phyloP scores from a whole-genome alignment of 1,140 invertebrate genomes.

The Camponotus pennsylvanicus region DNA sequence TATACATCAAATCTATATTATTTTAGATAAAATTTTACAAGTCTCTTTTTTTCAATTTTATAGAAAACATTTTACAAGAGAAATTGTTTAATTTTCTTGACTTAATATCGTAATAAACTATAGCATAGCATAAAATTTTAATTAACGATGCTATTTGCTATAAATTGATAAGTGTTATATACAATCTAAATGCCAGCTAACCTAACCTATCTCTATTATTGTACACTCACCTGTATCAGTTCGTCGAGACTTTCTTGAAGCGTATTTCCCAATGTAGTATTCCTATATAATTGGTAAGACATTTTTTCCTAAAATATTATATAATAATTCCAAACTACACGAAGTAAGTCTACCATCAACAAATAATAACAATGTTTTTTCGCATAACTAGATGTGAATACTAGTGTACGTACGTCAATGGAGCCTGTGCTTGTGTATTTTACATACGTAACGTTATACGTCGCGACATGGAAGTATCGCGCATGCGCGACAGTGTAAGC shows the following conservation, averaged over 20 bases:
- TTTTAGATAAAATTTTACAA: background rate
- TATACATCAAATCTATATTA: background rate
- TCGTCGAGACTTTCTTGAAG: slow-evolving; percentile 98
- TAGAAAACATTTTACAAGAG: background rate
- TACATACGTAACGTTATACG: no score
- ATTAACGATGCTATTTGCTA: background rate
- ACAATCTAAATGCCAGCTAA: background rate
- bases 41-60: background rate
- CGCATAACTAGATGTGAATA: background rate
- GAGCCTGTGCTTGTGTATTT: no score
- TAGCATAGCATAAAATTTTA: background rate
- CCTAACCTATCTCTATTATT: slow-evolving; percentile 56
- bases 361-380: slow-evolving; percentile 7
- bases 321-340: background rate
- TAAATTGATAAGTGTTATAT: no score
- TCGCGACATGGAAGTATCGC: no score
- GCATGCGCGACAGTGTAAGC: no score
- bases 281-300: slow-evolving; percentile 99
- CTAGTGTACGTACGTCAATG: no score
- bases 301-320: slow-evolving; percentile 84
- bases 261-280: slow-evolving; percentile 98
- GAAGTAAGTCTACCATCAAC: background rate
- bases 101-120: background rate
- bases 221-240: slow-evolving; percentile 91
- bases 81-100: background rate